Evolutionary conservation across 2,888 invertebrate species (phyloP), one percentile per base, ranked within the genome.

Genomic region (Neocrepidodera transversa): DNA sequence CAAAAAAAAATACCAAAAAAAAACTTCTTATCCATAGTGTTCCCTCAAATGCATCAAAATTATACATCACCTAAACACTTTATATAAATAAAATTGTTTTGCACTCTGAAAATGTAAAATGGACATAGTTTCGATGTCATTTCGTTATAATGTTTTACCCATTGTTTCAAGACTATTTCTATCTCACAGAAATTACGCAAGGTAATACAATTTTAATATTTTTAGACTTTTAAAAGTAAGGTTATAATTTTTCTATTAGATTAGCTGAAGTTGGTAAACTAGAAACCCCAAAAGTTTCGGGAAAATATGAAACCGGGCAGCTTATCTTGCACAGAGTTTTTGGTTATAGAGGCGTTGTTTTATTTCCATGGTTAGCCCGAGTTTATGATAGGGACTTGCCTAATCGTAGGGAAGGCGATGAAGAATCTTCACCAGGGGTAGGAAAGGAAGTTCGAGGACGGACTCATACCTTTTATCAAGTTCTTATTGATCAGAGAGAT

Each of bases 401-500:
- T 1, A 77, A 77, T 62, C 76, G 74, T 48, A 69, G 71, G 30
- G 75, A 76, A 26, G 74, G 71, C 1, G 78, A 79, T 35, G 76
- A 77, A 30, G 76, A 77, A 58, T 71, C 74, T 0, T 60, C 67
- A n/a, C 67, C 74, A 7, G 77, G 75, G 78, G 89, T 88, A 11
- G 88, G 90, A 23, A 93, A 92, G 76, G 94, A 94, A 81, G 92
- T 93, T 7, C 92, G 94, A 79, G 94, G 95, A 43, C 86, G 89
- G 76, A 92, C 93, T 5, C 95, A 96, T 74, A 93, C 95, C 32
- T 98, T 96, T 79, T 99, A 99, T 80, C 97, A 99, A 84, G 97
- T 97, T 36, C 84, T 99, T 36, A 97, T 99, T 69, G 98, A 99
- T 80, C 92, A 95, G 61, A 85, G 97, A 75, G 98, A 99, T 83